Conservation (phyloP, 1,140 invertebrate species). For the Eueides isabella region DNA sequence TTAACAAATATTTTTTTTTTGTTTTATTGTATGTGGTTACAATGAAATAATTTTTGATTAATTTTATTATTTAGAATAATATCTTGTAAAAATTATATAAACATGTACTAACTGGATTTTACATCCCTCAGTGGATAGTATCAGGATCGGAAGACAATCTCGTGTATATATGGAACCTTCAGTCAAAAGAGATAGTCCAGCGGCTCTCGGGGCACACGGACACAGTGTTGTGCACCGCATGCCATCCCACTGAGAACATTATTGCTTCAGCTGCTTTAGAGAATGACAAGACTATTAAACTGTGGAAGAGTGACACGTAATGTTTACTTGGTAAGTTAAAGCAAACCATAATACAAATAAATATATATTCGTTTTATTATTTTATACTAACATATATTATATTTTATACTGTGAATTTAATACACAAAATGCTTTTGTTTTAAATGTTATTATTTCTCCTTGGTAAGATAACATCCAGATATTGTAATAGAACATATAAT, state of each 20-base stretch:
- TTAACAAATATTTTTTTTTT: no score
- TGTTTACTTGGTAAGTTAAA: conserved; percentile 31
- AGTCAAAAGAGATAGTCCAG: conserved; percentile 99
- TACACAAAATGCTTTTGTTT: no score
- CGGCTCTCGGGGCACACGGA: conserved; percentile 98
- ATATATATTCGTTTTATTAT: no score
- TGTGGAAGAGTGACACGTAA: conserved; percentile 99
- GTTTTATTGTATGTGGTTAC: no score
- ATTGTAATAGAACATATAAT: no score
- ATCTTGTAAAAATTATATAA: not conserved
- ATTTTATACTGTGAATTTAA: no score
- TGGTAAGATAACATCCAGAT: no score
- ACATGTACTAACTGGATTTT: not conserved
- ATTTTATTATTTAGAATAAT: not conserved
- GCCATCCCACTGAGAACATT: conserved; percentile 99
- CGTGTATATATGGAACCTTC: conserved; percentile 99
- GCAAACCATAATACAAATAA: no score
- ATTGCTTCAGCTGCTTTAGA: conserved; percentile 99
- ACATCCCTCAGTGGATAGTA: conserved; percentile 95
- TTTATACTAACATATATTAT: no score
- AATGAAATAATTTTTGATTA: no score
- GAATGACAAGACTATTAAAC: conserved; percentile 99
- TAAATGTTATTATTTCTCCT: no score
- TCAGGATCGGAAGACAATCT: conserved; percentile 99
- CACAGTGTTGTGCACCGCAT: conserved; percentile 98